These are phyloP conservation scores for Grus americana DNA, from an alignment of 2,113 vertebrate genomes.

Conservation along the genomic window DNA sequence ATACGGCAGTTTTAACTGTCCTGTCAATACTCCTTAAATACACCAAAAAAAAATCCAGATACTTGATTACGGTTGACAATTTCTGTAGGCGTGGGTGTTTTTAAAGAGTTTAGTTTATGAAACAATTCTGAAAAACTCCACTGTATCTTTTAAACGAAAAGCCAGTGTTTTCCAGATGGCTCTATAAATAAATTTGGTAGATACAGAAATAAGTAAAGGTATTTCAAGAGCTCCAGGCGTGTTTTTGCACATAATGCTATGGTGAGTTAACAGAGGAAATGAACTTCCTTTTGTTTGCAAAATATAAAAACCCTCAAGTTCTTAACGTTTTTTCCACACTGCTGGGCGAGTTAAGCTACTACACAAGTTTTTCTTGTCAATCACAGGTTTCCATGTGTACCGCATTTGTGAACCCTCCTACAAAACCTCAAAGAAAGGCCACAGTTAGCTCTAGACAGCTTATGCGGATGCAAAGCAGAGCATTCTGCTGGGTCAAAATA, in stretches of 20 bases:
- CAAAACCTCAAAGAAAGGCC: background rate
- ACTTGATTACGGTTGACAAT: background rate
- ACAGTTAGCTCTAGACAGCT: background rate
- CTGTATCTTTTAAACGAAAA: background rate
- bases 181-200: conserved; percentile 20
- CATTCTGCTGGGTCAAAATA: background rate
- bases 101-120: background rate
- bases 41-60: background rate
- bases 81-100: background rate
- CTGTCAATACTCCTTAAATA: background rate
- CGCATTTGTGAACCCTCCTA: background rate
- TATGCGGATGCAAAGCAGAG: background rate
- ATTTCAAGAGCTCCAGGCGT: conserved; percentile 6
- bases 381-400: background rate
- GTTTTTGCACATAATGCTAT: conserved; percentile 3
- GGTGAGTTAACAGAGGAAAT: conserved; percentile 36
- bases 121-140: background rate
- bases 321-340: background rate
- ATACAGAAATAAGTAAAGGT: conserved; percentile 25
- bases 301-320: background rate
- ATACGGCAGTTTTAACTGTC: background rate
- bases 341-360: background rate
- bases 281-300: conserved; percentile 45
- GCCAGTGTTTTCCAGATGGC: background rate
- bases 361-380: background rate